phyloP scores from a whole-genome alignment of 2,797 vertebrate species.

The Danio jaintianensis region DNA sequence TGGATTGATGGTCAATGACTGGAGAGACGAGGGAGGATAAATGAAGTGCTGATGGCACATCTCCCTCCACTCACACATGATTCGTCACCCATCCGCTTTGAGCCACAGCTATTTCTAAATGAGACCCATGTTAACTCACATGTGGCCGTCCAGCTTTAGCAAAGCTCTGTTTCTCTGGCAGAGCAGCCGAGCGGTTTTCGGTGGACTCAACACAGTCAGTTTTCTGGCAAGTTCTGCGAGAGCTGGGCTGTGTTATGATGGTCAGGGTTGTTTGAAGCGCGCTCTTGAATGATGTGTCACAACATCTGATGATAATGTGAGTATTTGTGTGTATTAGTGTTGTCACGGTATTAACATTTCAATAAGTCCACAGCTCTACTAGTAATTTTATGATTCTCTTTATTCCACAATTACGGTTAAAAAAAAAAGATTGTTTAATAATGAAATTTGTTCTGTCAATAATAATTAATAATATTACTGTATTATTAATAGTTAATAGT shows the following conservation, averaged over 20 bases:
- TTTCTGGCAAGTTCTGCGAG: slow-evolving; percentile 22
- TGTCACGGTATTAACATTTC: neutral
- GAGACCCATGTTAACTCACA: slow-evolving; percentile 21
- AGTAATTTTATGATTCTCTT: no score
- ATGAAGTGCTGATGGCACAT: slow-evolving; percentile 41
- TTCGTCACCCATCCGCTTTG: slow-evolving; percentile 6
- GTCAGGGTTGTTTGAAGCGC: slow-evolving; percentile 7
- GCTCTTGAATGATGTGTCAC: slow-evolving; percentile 12
- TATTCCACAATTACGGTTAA: no score
- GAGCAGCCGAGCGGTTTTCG: neutral
- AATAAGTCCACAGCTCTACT: neutral
- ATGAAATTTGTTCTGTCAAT: neutral
- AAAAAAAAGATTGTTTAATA: neutral
- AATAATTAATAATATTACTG: no score
- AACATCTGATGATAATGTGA: slow-evolving; percentile 8
- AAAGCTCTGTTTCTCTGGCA: slow-evolving; percentile 17
- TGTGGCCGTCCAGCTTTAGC: slow-evolving; percentile 22
- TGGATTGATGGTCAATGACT: neutral
- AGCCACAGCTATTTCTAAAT: slow-evolving; percentile 29
- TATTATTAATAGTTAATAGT: no score
- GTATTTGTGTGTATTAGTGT: slow-evolving; percentile 12
- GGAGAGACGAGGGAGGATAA: slow-evolving; percentile 1
- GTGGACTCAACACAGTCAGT: slow-evolving; percentile 4
- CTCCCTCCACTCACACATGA: slow-evolving; percentile 20
- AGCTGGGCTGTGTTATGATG: slow-evolving; percentile 22